Conservation (phyloP, 2,888 invertebrate genomes). For the Chrysomela aeneicollis region DNA sequence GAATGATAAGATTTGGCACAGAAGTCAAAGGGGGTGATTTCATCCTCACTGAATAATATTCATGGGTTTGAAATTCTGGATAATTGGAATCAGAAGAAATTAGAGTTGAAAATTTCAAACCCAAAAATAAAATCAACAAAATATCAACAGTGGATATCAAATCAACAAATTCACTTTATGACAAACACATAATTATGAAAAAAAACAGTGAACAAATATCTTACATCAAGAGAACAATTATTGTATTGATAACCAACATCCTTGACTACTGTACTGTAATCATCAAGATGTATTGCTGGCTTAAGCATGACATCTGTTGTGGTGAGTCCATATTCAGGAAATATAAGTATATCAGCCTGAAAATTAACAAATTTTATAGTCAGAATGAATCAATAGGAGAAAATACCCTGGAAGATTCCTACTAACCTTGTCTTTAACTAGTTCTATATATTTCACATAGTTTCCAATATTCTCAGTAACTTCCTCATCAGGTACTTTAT, state of each 20-base stretch:
- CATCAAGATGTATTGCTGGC: not conserved
- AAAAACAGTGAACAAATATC: not conserved
- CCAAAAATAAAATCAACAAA: too few relatives aligned
- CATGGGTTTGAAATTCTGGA: too few relatives aligned
- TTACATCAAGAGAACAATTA: not conserved
- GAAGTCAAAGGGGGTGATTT: too few relatives aligned
- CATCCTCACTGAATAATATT: too few relatives aligned
- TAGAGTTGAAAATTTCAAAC: too few relatives aligned
- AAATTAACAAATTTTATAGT: constrained; percentile 1
- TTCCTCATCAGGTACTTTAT: constrained; percentile 1
- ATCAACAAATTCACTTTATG: too few relatives aligned
- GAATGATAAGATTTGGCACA: not conserved
- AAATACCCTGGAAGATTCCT: not conserved
- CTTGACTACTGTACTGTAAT: constrained; percentile 12
- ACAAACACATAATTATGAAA: too few relatives aligned
- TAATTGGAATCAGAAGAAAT: too few relatives aligned
- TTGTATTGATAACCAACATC: constrained; percentile 10
- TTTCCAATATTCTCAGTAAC: constrained; percentile 1
- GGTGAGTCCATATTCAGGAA: constrained; percentile 33
- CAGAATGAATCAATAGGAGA: not conserved
- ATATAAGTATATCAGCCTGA: constrained; percentile 32
- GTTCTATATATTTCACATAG: constrained; percentile 11
- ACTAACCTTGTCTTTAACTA: constrained; percentile 14
- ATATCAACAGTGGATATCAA: too few relatives aligned
- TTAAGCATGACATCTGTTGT: not conserved